Evolutionary conservation across 2,888 invertebrate species (phyloP), one percentile per base, ranked within the genome.

Genomic region (Metalampra italica): DNA sequence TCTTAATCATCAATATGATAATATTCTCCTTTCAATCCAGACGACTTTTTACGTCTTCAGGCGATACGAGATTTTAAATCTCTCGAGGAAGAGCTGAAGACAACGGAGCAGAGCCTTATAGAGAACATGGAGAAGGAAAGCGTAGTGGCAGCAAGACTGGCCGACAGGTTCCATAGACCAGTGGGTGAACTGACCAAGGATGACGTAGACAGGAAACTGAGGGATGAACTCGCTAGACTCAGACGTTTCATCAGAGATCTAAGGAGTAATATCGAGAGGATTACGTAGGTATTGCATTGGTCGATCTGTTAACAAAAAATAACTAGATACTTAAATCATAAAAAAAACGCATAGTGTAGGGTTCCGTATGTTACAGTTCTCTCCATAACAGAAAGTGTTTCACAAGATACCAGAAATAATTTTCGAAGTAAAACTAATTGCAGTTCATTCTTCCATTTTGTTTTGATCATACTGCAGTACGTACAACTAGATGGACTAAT

Each of bases 141-240:
- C 63, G 78, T 95, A 48, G 92, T 93, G 3, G 93, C 94, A 74
- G 93, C 94, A 0, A 91, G 95, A 56, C 78, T 95, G 45, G 93
- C 93, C 60, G 94, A 94, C 71, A 90, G 94, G 32, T 88, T 90
- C 3, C 91, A 91, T 61, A 90, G 94, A 48, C 92, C 93, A 5
- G 90, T 91, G 5, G 91, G 91, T 14, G 95, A 96, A 69, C 71
- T 92, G 29, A 93, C 92, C 7, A 88, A 88, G 34, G 94, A 95
- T 61, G 92, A 93, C 47, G 90, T 91, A 0, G 92, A 94, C 62
- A 75, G 79, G 11, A 92, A 92, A 12, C 78, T 94, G 42, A 91
- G 88, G 55, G 91, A 92, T 29, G 94, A 94, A 78, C 90, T 93
- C 9, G 65, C 85, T 9, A 91, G 93, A 59, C 70, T 94, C 38